Conservation (phyloP, 2,888 invertebrate species). For the Chelonus formosanus region DNA sequence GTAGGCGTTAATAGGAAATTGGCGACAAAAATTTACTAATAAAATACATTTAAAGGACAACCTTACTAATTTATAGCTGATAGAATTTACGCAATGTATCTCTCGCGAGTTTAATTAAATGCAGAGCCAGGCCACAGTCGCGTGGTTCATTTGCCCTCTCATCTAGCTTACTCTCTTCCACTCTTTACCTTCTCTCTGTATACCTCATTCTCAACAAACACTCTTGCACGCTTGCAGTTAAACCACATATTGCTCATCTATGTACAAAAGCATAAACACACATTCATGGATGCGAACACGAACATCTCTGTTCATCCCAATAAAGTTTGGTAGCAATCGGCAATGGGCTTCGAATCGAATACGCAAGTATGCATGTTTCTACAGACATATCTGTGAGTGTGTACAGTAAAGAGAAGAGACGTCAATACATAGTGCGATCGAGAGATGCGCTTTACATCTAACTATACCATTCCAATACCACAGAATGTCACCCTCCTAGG, state of each 20-base stretch:
- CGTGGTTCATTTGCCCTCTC: conserved; percentile 25
- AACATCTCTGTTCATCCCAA: conserved; percentile 12
- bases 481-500: conserved; percentile 8
- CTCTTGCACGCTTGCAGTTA: conserved; percentile 11
- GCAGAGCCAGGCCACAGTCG: conserved; percentile 43
- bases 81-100: conserved; percentile 51
- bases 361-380: conserved; percentile 1
- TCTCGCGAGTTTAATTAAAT: conserved; percentile 52
- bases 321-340: conserved; percentile 30
- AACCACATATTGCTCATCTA: conserved; percentile 31
- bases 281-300: conserved; percentile 13
- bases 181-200: conserved; percentile 30
- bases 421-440: conserved; percentile 17
- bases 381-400: conserved; percentile 1
- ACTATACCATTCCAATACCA: conserved; percentile 6
- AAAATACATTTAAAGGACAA: conserved; percentile 49
- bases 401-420: conserved; percentile 11
- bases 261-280: conserved; percentile 24
- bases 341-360: conserved; percentile 31
- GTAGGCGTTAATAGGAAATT: too few species aligned
- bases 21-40: conserved; percentile 30
- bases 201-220: conserved; percentile 24
- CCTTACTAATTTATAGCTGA: conserved; percentile 50
- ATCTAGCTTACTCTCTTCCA: conserved; percentile 28
- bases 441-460: conserved; percentile 15